These are phyloP conservation scores for Lasioglossum leucozonium DNA, from an alignment of 2,888 invertebrate genomes.

Conservation along the genomic window DNA sequence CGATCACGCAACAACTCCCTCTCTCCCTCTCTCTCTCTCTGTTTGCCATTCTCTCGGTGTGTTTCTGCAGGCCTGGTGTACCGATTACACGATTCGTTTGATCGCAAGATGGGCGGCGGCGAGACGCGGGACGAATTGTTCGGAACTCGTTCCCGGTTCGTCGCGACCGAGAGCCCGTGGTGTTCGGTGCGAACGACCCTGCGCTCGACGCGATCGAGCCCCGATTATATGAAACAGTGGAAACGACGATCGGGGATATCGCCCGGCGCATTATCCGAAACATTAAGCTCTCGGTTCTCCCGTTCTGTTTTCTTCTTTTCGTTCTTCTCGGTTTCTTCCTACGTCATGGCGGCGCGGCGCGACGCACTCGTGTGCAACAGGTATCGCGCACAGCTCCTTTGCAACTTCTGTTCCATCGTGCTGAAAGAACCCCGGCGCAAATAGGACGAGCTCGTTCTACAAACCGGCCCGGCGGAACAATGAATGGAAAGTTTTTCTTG, in stretches of 20 bases:
- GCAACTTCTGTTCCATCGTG: constrained; percentile 75
- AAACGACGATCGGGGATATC: constrained; percentile 43
- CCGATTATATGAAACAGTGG: constrained; percentile 29
- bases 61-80: not conserved
- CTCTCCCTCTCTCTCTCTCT: not conserved
- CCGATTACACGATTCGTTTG: constrained; percentile 29
- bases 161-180: not conserved
- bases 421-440: constrained; percentile 66
- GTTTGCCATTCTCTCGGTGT: not conserved
- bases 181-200: constrained; percentile 12
- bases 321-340: not conserved
- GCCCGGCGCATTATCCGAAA: constrained; percentile 68
- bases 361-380: constrained; percentile 77
- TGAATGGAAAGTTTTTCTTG: constrained; percentile 75
- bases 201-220: constrained; percentile 20
- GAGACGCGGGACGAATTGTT: constrained; percentile 20
- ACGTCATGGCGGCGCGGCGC: constrained; percentile 47
- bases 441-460: constrained; percentile 59
- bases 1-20: constrained; percentile 9
- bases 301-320: not conserved
- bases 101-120: constrained; percentile 1
- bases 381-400: constrained; percentile 72
- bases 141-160: not conserved
- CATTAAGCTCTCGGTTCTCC: constrained; percentile 63
- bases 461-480: constrained; percentile 70